Conservation (phyloP, 1,140 invertebrate genomes). For the Pachyrhynchus sulphureomaculatus region DNA sequence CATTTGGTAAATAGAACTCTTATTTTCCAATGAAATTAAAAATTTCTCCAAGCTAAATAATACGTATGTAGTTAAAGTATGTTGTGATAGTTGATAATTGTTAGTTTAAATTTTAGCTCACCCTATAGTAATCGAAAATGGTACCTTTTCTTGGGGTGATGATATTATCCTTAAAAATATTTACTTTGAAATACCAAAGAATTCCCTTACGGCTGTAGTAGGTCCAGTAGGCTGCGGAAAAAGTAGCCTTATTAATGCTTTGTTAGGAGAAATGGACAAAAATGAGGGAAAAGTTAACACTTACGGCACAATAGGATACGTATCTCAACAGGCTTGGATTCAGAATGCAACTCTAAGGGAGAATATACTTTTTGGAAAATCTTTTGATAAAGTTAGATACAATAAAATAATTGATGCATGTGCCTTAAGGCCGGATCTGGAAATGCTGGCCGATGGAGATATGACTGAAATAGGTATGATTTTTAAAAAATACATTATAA, state of each 20-base stretch:
- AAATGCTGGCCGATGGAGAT: background rate
- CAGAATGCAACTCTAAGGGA: background rate
- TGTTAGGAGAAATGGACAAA: background rate
- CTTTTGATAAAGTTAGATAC: background rate
- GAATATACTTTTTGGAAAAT: background rate
- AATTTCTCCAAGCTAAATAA: no score
- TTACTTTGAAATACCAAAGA: constrained; percentile 66
- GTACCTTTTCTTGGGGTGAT: constrained; percentile 74
- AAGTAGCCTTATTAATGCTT: constrained; percentile 19
- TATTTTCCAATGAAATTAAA: no score
- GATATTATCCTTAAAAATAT: constrained; percentile 71
- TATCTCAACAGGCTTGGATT: background rate
- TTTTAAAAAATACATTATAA: background rate
- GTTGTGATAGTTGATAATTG: no score
- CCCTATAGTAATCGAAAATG: constrained; percentile 49
- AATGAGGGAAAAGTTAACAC: background rate
- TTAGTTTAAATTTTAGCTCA: constrained; percentile 38
- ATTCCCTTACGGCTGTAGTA: constrained; percentile 78
- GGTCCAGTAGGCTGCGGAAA: constrained; percentile 89
- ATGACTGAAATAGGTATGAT: background rate
- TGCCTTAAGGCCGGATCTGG: background rate
- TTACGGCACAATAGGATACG: background rate
- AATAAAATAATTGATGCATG: background rate
- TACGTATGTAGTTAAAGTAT: no score
- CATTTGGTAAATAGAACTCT: no score